Evolutionary conservation across 2,888 invertebrate species (phyloP).

Genomic region (Oligia strigilis): DNA sequence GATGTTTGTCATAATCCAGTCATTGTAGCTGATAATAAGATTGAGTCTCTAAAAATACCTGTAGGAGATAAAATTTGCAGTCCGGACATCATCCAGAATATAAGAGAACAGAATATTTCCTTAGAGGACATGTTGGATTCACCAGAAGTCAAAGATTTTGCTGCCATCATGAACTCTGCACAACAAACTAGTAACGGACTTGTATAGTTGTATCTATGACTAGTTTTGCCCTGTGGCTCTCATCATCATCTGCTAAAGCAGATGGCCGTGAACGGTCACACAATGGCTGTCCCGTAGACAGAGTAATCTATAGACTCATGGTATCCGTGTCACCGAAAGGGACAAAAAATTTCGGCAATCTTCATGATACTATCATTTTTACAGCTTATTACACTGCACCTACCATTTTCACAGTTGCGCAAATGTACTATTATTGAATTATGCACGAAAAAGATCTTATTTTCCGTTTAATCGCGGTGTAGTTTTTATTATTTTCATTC

Average conservation of each 20-base stretch:
- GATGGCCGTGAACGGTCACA: neutral
- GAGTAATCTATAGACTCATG: no score
- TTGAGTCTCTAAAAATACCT: conserved; percentile 72
- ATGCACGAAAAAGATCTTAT: no score
- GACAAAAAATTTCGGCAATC: no score
- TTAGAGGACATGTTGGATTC: conserved; percentile 45
- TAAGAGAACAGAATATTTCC: conserved; percentile 39
- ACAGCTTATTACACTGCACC: no score
- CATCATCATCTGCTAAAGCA: neutral
- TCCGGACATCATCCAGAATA: conserved; percentile 36
- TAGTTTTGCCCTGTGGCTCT: neutral
- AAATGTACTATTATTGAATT: no score
- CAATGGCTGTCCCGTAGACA: neutral
- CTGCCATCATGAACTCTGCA: neutral
- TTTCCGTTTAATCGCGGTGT: no score
- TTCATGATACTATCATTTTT: no score
- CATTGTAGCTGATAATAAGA: conserved; percentile 72
- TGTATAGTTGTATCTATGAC: neutral
- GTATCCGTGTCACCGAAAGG: no score
- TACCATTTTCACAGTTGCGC: no score
- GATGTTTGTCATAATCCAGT: conserved; percentile 64
- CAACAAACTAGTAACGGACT: neutral
- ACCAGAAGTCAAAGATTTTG: conserved; percentile 18
- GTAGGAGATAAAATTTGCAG: conserved; percentile 20
- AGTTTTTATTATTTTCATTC: no score